A percentile compares a stretch with the other conserved stretches of the same genome.
phyloP scores from a whole-genome alignment of 2,797 vertebrate genomes.

The Hydrophis major region DNA sequence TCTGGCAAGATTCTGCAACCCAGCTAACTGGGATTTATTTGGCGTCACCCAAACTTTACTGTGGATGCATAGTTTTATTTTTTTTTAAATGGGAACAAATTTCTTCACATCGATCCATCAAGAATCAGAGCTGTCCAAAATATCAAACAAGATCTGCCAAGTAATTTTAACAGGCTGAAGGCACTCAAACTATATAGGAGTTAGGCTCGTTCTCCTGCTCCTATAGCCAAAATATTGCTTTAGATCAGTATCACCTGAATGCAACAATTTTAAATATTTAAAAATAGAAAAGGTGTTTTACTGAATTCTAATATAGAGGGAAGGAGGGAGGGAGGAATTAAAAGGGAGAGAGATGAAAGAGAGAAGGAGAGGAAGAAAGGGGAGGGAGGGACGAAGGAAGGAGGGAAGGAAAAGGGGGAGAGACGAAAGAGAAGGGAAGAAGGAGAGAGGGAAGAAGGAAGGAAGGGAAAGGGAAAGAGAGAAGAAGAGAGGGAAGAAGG shows the following conservation, averaged over 20 bases:
- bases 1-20: neutral
- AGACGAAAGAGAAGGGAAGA: too few species aligned
- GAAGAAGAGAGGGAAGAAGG: too few species aligned
- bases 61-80: neutral
- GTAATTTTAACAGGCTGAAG: neutral
- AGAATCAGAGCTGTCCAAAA: neutral
- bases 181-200: neutral
- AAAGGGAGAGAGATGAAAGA: too few species aligned
- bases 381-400: too few species aligned
- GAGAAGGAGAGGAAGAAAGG: too few species aligned
- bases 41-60: neutral
- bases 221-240: neutral
- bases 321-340: neutral
- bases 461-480: too few species aligned
- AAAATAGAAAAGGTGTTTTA: neutral
- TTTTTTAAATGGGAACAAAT: neutral
- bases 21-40: neutral
- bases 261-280: neutral
- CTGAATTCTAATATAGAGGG: neutral
- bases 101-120: neutral
- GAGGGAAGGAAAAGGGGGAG: too few species aligned
- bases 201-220: neutral
- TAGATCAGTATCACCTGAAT: neutral
- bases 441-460: too few species aligned
- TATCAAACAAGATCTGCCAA: neutral